Evolutionary conservation across 1,140 invertebrate genomes (phyloP).

Genomic region (Eumeta japonica): DNA sequence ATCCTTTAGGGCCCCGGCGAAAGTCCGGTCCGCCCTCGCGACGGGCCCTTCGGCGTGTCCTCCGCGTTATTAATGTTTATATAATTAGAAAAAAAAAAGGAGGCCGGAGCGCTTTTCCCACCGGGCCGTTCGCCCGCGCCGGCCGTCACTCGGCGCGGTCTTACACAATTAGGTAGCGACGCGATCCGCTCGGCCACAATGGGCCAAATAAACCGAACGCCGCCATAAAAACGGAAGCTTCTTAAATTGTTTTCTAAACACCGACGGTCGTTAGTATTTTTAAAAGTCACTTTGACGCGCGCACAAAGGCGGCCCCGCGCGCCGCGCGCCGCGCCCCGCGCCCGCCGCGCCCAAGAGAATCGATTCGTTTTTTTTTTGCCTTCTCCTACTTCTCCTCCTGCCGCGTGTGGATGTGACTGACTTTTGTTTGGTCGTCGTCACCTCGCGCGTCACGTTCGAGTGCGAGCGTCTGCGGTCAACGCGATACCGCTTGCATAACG

Average conservation of each 20-base stretch:
- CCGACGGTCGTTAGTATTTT: slow-evolving; percentile 16
- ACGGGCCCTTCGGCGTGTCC: slow-evolving; percentile 7
- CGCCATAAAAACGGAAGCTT: slow-evolving; percentile 31
- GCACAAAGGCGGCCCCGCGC: slow-evolving; percentile 13
- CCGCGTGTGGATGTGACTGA: too few relatives aligned
- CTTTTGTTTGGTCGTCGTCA: too few relatives aligned
- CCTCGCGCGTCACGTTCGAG: too few relatives aligned
- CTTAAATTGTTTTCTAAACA: slow-evolving; percentile 39
- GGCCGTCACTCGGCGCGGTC: neutral
- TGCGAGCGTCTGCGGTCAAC: too few relatives aligned
- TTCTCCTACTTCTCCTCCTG: too few relatives aligned
- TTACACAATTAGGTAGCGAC: slow-evolving; percentile 29
- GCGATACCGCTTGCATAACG: too few relatives aligned
- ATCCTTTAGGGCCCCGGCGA: too few relatives aligned
- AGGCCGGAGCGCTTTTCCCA: slow-evolving; percentile 24
- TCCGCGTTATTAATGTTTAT: slow-evolving; percentile 36
- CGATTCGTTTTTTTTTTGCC: too few relatives aligned
- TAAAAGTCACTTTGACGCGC: slow-evolving; percentile 14
- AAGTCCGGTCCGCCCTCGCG: neutral
- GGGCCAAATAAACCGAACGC: slow-evolving; percentile 23
- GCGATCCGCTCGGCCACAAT: slow-evolving; percentile 28
- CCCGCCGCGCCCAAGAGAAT: too few relatives aligned
- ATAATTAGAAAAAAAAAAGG: slow-evolving; percentile 28
- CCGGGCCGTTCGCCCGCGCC: slow-evolving; percentile 13
- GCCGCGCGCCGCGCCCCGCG: too few relatives aligned